Conservation (phyloP, 1,140 invertebrate genomes). For the Caenorhabditis inopinata region DNA sequence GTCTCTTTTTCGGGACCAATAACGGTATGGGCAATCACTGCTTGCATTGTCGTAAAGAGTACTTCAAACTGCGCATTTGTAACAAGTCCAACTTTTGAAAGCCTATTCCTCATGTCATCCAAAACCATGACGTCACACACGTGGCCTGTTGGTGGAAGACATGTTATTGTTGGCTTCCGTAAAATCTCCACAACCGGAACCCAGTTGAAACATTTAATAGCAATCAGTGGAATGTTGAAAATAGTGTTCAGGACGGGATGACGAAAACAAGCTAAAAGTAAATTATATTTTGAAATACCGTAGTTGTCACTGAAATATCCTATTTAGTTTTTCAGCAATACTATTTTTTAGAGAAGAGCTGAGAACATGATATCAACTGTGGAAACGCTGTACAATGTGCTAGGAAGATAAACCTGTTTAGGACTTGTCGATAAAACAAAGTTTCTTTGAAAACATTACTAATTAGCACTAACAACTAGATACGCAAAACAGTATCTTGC, state of each 20-base stretch:
- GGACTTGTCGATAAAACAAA: too few relatives aligned
- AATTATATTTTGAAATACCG: not conserved
- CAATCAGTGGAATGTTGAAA: not conserved
- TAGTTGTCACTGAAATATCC: too few relatives aligned
- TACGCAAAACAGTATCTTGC: too few relatives aligned
- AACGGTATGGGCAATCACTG: not conserved
- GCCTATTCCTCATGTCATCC: not conserved
- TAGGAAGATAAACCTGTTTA: too few relatives aligned
- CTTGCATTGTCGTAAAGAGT: conserved; percentile 9
- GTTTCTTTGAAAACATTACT: too few relatives aligned
- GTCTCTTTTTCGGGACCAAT: not conserved
- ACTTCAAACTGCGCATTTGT: conserved; percentile 10
- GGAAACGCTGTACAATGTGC: too few relatives aligned
- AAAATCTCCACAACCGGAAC: not conserved
- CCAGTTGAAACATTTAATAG: conserved; percentile 12
- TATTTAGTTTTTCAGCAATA: too few relatives aligned
- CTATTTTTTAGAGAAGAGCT: too few relatives aligned
- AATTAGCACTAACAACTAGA: too few relatives aligned
- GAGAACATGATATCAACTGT: too few relatives aligned
- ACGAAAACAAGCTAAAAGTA: not conserved
- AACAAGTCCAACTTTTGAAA: not conserved
- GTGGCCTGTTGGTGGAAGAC: not conserved
- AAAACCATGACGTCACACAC: not conserved
- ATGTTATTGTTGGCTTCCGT: not conserved
- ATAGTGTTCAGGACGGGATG: not conserved